Conservation (phyloP, 2,113 vertebrate species). For the Sclerurus mexicanus region DNA sequence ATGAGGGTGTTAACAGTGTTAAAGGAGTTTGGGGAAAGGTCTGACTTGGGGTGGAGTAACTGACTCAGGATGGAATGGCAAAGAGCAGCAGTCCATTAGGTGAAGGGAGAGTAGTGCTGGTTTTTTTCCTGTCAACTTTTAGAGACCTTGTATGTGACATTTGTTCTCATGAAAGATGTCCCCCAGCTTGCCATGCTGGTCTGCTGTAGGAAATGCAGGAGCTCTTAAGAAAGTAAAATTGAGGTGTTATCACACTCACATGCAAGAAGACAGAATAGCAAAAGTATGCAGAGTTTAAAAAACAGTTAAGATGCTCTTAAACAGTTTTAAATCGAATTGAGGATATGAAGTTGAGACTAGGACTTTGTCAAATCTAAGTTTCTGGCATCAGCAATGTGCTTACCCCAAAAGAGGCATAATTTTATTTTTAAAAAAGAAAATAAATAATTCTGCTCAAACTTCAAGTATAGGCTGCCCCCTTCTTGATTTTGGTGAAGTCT, state of each 20-base stretch:
- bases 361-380: not conserved
- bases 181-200: not conserved
- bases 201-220: not conserved
- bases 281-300: not conserved
- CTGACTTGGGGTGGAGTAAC: not conserved
- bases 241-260: not conserved
- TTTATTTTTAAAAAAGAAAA: not conserved
- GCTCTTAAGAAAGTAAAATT: not conserved
- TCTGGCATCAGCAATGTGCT: not conserved
- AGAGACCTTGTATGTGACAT: not conserved
- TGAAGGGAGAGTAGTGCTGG: not conserved
- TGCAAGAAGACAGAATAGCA: not conserved
- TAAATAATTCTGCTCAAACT: not conserved
- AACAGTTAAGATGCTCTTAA: not conserved
- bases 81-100: not conserved
- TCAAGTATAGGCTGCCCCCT: slow-evolving; percentile 32
- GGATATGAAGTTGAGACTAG: not conserved
- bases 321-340: not conserved
- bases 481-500: slow-evolving; percentile 32
- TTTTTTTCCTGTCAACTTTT: not conserved
- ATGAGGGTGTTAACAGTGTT: not conserved
- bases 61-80: not conserved
- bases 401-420: not conserved
- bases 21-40: not conserved
- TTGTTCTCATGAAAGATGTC: not conserved